Base-by-base conservation (phyloP, 1,140 invertebrate species). In the Drosophila auraria region DNA sequence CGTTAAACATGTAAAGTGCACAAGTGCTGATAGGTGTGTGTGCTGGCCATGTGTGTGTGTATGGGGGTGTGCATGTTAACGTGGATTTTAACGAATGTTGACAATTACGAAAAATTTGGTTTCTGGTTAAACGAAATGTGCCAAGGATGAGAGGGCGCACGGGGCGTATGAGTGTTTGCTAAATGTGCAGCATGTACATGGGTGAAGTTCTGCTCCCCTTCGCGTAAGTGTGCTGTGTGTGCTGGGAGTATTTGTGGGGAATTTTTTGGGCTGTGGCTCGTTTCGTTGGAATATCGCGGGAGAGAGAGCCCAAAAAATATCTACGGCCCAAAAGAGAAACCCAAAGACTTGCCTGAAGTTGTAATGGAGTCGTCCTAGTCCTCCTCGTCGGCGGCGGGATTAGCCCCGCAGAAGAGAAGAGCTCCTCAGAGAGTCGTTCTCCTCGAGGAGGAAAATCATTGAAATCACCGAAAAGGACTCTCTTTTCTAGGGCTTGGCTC, bases 91-190 rank as follows among this genome's bases (percentile, higher is more conserved):
- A 89, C 86, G 79, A 89, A 86, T 89, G 86, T 86, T 89, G 86
- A 89, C 86, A 89, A 90, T 89, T 89, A 91, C 86, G 78, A 89
- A 86, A 87, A 89, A 89, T 89, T 89, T 90, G 86, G 78, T 82
- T 90, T 81, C 66, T 80, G 78, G 86, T 86, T 86, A 90, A 74
- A 86, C 56, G 74, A 66, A 82, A 83, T 72, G 79, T 72, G 79
- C 66, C 56, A 58, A 72, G 62, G 70, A 71, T 63, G 40, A 66
- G 61, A 25, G 56, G 53, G 53, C 30, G 36, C 64, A 63, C 70
- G 50, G 70, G 64, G 65, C 75, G 65, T 79, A 75, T 87, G 83
- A 76, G 51, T 69, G 59, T 40, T 78, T 27, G 71, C 51, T 47
- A 79, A 78, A 78, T 61, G 45, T 71, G 45, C 59, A 59, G 59